phyloP scores from a whole-genome alignment of 2,113 vertebrate species.

The Ptilonorhynchus violaceus region DNA sequence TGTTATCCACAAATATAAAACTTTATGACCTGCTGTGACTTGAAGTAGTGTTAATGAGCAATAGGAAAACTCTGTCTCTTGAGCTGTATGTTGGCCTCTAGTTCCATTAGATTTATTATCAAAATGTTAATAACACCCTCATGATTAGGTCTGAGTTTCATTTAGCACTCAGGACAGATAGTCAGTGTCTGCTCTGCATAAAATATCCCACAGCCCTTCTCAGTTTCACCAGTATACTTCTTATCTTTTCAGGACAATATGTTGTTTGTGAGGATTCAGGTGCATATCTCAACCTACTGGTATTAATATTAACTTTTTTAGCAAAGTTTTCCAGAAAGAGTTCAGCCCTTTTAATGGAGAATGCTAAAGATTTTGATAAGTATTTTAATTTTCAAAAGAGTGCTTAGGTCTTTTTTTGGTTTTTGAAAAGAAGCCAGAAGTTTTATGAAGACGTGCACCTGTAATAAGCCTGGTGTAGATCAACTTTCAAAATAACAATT shows the following conservation, averaged over 20 bases:
- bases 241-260: not conserved
- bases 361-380: not conserved
- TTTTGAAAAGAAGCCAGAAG: not conserved
- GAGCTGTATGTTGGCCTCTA: not conserved
- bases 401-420: not conserved
- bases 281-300: not conserved
- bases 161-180: not conserved
- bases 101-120: not conserved
- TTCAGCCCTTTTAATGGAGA: not conserved
- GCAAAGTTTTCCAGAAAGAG: not conserved
- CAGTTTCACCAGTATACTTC: not conserved
- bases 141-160: not conserved
- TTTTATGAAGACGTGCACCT: not conserved
- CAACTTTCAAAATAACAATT: not conserved
- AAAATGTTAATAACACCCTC: not conserved
- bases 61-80: not conserved
- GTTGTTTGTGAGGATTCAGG: not conserved
- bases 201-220: not conserved
- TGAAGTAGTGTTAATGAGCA: not conserved
- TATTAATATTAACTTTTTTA: not conserved
- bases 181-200: not conserved
- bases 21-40: not conserved
- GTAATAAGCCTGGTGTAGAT: not conserved
- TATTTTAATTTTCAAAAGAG: not conserved
- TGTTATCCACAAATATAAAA: not conserved